phyloP scores from a whole-genome alignment of 2,797 vertebrate genomes.

The Pipistrellus pygmaeus region DNA sequence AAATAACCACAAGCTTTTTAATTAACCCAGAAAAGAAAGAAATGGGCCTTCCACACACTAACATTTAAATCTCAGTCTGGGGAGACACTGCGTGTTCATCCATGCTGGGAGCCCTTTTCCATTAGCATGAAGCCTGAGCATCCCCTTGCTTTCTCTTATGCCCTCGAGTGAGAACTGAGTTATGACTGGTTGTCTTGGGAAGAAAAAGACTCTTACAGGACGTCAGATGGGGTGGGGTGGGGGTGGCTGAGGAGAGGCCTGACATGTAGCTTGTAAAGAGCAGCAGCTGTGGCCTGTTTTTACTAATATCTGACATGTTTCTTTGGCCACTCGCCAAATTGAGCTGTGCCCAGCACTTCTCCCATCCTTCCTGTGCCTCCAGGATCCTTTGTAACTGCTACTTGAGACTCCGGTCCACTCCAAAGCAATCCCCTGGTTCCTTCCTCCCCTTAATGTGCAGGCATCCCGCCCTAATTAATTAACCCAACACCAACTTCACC shows the following conservation, averaged over 20 bases:
- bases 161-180: slow-evolving; percentile 79
- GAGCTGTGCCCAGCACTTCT: slow-evolving; percentile 85
- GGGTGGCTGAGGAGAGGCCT: slow-evolving; percentile 62
- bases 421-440: slow-evolving; percentile 78
- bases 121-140: slow-evolving; percentile 51
- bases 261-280: slow-evolving; percentile 71
- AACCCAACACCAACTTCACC: slow-evolving; percentile 85
- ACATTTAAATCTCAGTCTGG: slow-evolving; percentile 32
- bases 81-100: slow-evolving; percentile 8
- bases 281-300: slow-evolving; percentile 91
- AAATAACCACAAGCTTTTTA: background rate
- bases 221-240: background rate
- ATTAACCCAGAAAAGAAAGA: background rate
- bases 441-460: slow-evolving; percentile 80
- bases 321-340: slow-evolving; percentile 84
- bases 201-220: slow-evolving; percentile 77
- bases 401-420: slow-evolving; percentile 71
- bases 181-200: slow-evolving; percentile 72
- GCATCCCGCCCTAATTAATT: slow-evolving; percentile 88
- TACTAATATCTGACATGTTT: slow-evolving; percentile 89
- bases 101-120: slow-evolving; percentile 43
- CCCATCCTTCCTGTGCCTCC: slow-evolving; percentile 81
- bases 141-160: slow-evolving; percentile 64
- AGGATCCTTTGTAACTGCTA: slow-evolving; percentile 82
- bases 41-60: background rate